phyloP scores from a whole-genome alignment of 2,113 vertebrate genomes.

The Mungos mungo region DNA sequence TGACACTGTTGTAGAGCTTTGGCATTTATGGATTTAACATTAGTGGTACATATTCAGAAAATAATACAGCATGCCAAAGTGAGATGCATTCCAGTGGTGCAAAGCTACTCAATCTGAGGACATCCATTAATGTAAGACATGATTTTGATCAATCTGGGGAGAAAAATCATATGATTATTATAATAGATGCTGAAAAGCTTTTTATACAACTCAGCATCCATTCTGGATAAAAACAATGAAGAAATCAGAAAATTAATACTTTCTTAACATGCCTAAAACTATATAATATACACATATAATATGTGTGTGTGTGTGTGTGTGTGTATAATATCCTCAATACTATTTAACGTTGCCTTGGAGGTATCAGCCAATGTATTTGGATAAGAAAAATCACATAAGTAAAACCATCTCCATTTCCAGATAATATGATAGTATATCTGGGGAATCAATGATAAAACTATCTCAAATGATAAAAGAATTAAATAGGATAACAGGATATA shows the following conservation, averaged over 20 bases:
- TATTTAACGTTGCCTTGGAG: background rate
- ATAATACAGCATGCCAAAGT: background rate
- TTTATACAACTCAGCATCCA: background rate
- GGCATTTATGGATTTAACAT: background rate
- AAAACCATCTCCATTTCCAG: background rate
- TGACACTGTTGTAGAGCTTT: background rate
- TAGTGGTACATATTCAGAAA: slow-evolving; percentile 5
- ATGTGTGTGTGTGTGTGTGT: background rate
- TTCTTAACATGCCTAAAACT: background rate
- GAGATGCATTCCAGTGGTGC: background rate
- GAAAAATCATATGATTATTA: background rate
- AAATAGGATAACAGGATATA: background rate
- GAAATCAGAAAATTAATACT: background rate
- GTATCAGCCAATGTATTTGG: background rate
- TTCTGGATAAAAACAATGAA: background rate
- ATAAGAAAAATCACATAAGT: background rate
- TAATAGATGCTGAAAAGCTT: background rate
- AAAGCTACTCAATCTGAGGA: background rate
- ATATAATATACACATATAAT: background rate
- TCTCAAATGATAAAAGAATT: background rate
- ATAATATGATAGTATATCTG: background rate
- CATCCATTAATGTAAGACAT: background rate
- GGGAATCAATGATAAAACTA: background rate
- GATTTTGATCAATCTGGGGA: background rate
- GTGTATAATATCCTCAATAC: background rate